A percentile compares a stretch with the other conserved stretches of the same genome.
phyloP scores from a whole-genome alignment of 35 echinoderm and acorn worm genomes.

The Heliocidaris erythrogramma region DNA sequence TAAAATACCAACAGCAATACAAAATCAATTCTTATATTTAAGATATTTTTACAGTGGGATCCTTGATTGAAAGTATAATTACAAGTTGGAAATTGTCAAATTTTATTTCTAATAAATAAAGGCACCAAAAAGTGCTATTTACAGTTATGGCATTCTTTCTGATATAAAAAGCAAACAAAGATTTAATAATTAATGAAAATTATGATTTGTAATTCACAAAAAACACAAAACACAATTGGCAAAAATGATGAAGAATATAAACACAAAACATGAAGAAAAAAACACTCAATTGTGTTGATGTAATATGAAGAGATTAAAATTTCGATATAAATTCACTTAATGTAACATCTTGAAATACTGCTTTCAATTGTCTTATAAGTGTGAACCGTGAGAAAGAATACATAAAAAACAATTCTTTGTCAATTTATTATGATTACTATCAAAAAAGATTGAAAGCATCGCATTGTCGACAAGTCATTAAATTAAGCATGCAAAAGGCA shows the following conservation, averaged over 20 bases:
- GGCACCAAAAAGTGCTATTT: slow-evolving; percentile 32
- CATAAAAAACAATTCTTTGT: not conserved
- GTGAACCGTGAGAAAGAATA: not conserved
- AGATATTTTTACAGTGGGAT: not conserved
- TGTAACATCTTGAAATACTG: not conserved
- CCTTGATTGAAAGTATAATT: not conserved
- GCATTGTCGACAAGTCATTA: not conserved
- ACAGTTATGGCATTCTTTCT: not conserved
- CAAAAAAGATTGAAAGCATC: not conserved
- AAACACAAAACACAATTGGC: not conserved
- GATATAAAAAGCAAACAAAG: not conserved
- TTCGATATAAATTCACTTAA: not conserved
- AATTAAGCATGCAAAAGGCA: not conserved
- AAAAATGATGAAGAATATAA: not conserved
- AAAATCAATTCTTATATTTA: not conserved
- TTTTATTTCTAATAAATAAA: slow-evolving; percentile 23
- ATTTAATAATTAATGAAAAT: not conserved
- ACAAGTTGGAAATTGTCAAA: not conserved
- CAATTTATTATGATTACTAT: not conserved
- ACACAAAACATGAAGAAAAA: not conserved
- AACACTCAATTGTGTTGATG: not conserved
- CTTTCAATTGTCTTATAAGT: not conserved
- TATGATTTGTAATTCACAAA: not conserved
- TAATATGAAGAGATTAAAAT: not conserved
- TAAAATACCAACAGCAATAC: not conserved